Conservation (phyloP, 2,797 vertebrate genomes). For the Pagetopsis macropterus region DNA sequence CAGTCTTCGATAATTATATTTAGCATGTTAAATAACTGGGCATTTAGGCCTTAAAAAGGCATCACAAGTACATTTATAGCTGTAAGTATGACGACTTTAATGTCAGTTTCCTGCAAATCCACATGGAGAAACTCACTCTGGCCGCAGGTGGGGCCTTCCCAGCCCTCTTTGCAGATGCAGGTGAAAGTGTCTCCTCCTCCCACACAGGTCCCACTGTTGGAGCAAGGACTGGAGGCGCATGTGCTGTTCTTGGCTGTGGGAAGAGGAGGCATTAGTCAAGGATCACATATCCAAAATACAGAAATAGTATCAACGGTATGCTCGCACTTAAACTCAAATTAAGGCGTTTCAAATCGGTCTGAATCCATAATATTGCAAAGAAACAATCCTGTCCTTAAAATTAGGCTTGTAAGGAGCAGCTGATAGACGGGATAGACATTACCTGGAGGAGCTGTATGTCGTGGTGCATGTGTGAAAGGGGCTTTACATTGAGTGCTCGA, state of each 20-base stretch:
- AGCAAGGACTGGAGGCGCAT: slow-evolving; percentile 92
- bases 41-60: neutral
- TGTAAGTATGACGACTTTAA: neutral
- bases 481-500: neutral
- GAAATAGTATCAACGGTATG: neutral
- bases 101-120: neutral
- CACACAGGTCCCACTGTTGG: slow-evolving; percentile 95
- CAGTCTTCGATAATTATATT: no score
- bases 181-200: slow-evolving; percentile 94
- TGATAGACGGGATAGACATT: neutral
- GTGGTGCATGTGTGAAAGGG: no score
- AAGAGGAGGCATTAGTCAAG: slow-evolving; percentile 29
- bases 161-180: slow-evolving; percentile 98
- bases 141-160: slow-evolving; percentile 94
- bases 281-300: slow-evolving; percentile 17
- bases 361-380: neutral
- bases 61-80: neutral
- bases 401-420: neutral
- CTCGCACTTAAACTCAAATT: neutral
- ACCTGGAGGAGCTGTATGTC: no score
- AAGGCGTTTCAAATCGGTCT: neutral
- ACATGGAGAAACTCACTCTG: slow-evolving; percentile 86
- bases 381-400: neutral
- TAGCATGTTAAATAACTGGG: no score
- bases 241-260: slow-evolving; percentile 92